These are phyloP conservation scores for Spatula clypeata DNA, from an alignment of 2,797 vertebrate genomes.

Conservation along the genomic window DNA sequence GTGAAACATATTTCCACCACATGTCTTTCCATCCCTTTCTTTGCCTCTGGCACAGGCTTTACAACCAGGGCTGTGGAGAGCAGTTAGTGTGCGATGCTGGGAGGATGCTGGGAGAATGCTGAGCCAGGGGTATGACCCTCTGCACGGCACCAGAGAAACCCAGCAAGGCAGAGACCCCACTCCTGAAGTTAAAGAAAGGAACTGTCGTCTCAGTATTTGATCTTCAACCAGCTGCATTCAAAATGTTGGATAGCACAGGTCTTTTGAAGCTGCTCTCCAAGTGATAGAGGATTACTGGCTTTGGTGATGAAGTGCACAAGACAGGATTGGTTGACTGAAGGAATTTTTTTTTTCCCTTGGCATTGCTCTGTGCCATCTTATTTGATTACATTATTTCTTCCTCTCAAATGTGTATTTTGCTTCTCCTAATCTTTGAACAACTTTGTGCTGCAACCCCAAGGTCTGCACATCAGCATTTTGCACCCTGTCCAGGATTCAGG, in stretches of 20 bases:
- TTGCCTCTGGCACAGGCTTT: constrained; percentile 28
- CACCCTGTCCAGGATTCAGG: not conserved
- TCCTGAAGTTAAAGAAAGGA: not conserved
- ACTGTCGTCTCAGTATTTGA: constrained; percentile 39
- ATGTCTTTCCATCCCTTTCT: not conserved
- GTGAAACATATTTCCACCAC: constrained; percentile 23
- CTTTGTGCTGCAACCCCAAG: constrained; percentile 27
- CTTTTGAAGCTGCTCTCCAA: constrained; percentile 51
- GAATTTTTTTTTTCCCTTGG: constrained; percentile 1
- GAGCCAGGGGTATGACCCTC: not conserved
- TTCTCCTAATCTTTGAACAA: constrained; percentile 43
- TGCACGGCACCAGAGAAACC: not conserved
- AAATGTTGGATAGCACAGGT: constrained; percentile 24
- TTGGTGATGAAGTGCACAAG: not conserved
- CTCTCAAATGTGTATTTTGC: constrained; percentile 14
- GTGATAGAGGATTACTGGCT: constrained; percentile 37
- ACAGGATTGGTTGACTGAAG: constrained; percentile 32
- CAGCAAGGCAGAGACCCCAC: not conserved
- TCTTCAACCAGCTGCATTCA: constrained; percentile 43
- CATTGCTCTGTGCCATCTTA: constrained; percentile 50
- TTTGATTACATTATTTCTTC: constrained; percentile 62
- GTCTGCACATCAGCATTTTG: not conserved
- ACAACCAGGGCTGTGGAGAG: not conserved
- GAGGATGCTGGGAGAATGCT: not conserved
- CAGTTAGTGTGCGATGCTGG: not conserved